Evolutionary conservation across 2,113 vertebrate genomes (phyloP).

Genomic region (Phylloscopus trochiloides): DNA sequence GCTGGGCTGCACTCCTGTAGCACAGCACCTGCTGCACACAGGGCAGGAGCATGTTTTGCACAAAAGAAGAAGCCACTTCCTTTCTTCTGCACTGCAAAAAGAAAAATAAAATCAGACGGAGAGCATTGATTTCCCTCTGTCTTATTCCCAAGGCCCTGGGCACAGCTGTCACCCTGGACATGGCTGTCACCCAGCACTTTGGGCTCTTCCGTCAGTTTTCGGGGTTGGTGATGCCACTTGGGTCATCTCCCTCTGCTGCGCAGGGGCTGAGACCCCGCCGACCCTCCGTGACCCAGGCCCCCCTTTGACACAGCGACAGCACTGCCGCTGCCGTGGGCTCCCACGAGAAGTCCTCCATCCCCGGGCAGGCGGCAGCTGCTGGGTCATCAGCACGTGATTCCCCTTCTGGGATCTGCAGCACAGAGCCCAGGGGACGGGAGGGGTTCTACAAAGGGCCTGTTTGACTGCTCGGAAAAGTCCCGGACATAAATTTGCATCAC

Average conservation of each 20-base stretch:
- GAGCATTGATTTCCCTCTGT: not conserved
- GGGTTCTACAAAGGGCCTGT: not conserved
- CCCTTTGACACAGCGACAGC: accelerated
- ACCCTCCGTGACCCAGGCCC: not conserved
- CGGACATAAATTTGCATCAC: not conserved
- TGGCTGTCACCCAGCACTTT: accelerated
- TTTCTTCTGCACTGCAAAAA: slow-evolving; percentile 17
- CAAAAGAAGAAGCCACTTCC: slow-evolving; percentile 64
- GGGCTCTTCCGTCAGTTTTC: accelerated
- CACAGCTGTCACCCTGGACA: accelerated
- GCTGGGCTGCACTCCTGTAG: slow-evolving; percentile 42
- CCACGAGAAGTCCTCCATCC: accelerated
- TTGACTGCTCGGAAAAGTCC: not conserved
- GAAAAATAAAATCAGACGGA: slow-evolving; percentile 1
- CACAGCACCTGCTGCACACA: slow-evolving; percentile 36
- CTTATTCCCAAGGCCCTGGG: not conserved
- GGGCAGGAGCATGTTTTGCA: slow-evolving; percentile 47
- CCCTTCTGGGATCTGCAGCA: not conserved
- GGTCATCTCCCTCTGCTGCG: not conserved
- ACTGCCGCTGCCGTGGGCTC: accelerated
- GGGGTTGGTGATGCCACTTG: not conserved
- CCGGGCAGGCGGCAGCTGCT: not conserved
- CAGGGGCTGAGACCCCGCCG: accelerated
- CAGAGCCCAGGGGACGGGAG: not conserved
- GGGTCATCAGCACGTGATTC: not conserved